phyloP scores from a whole-genome alignment of 2,113 vertebrate species.

The Tetrax tetrax region DNA sequence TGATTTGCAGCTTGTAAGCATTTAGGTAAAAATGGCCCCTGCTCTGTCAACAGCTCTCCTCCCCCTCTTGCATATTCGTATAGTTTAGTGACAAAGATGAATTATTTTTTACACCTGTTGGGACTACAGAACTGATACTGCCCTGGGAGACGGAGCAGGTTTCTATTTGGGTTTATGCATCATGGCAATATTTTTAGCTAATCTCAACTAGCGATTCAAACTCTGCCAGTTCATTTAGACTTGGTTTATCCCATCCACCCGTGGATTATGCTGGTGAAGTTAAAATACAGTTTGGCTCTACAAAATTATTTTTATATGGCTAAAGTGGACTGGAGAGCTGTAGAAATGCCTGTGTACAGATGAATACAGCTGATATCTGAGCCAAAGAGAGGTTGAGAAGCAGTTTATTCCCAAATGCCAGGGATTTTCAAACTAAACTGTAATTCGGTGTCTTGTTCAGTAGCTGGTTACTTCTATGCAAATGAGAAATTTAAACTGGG shows the following conservation, averaged over 20 bases:
- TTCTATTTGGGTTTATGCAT: constrained; percentile 68
- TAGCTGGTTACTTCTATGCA: neutral
- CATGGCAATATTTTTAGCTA: constrained; percentile 61
- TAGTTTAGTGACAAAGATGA: constrained; percentile 49
- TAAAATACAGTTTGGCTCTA: neutral
- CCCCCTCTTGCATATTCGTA: neutral
- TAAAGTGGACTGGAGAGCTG: neutral
- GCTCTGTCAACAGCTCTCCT: neutral
- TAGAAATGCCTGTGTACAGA: neutral
- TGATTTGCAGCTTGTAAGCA: neutral
- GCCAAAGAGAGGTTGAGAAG: neutral
- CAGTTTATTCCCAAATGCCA: neutral
- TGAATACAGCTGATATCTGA: neutral
- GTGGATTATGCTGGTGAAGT: neutral
- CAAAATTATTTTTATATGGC: neutral
- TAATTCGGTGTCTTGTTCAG: neutral
- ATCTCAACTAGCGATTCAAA: neutral
- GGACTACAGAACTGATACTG: constrained; percentile 28
- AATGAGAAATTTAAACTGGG: neutral
- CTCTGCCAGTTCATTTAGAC: constrained; percentile 4
- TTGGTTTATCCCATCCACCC: neutral
- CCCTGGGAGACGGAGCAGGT: neutral
- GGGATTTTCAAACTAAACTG: neutral
- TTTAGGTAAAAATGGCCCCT: neutral
- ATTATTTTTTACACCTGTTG: constrained; percentile 68